Base-by-base conservation (phyloP, 30 jellyfish, hydroid and myxozoan species). In the Thelohanellus kitauei region DNA sequence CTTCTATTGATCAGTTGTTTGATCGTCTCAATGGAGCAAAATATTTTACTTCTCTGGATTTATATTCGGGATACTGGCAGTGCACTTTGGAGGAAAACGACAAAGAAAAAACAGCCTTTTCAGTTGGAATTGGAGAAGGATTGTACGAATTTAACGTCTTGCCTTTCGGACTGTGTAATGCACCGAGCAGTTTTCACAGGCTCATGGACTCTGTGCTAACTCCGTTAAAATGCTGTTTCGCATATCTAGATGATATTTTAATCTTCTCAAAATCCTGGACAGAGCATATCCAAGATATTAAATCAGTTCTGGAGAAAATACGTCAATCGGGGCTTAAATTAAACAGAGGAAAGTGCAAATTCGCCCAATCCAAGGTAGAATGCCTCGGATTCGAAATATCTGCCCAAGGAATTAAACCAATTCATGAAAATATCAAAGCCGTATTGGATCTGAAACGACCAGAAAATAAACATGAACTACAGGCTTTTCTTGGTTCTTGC, bases 131-230 rank as follows among this genome's bases (percentile, higher is more conserved):
- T n/a, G n/a, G 30, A 22, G 40, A 24, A 2, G 65, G 65, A 31
- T 38, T 22, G 65, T 51, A 21, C 42, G 65, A 39, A 39, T 51
- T 51, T 31, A 14, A 12, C 18, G 23, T 49, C 21, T 41, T 51
- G 23, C 67, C 69, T 21, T 59, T 49, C 45, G 69, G 60, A 12
- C 51, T 59, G 35, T 59, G 57, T 2, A 47, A 47, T 31, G 84
- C 52, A 10, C 47, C 31, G 2, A 61, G 67, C 32, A 59, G 67
- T 9, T 59, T 59, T 31, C 54, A 50, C 37, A 34, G 62, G 12
- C 53, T 60, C 23, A 59, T 50, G 29, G 67, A 50, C 23, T 43
- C 40, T 22, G 59, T 50, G 18, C 41, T 59, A 33, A 42, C 68
- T 8, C 40, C 60, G 14, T 51, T 32, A 43, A 56, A 31, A 32